Base-by-base conservation (phyloP, 2,888 invertebrate species). In the Drosophila testacea region DNA sequence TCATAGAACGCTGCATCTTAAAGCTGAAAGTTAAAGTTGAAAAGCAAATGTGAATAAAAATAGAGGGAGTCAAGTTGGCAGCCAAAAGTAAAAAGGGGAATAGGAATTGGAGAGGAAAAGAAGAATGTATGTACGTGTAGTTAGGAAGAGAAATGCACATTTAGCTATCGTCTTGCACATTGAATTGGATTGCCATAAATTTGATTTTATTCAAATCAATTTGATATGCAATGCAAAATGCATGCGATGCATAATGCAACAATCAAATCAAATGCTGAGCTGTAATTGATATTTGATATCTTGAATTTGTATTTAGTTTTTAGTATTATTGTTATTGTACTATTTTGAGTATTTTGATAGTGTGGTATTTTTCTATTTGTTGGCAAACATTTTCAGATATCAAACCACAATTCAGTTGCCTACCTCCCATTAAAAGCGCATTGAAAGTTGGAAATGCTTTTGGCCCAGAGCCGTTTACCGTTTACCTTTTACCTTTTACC, bases 211-310 rank as follows among this genome's bases (percentile, higher is more conserved):
- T 56, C 41, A 57, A 46, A 57, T 51, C 57, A 61, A 74, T 74
- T 74, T 16, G 11, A 13, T 57, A 67, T 64, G 32, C 30, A 67
- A 68, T 75, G 51, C 54, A 67, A 62, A 28, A 67, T 75, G 51
- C 54, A 74, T 39, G 62, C 36, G 16, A 55, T 74, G 50, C 66
- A 75, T 67, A 41, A 75, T 75, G 63, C 71, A 68, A 36, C 62
- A 72, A 63, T 60, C 72, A 75, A 72, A 75, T 75, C 75, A 75
- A 75, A 71, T 74, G 75, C 63, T 75, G 44, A 60, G 62, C 62
- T 67, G 56, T 71, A 75, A 75, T 75, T 71, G 67, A 59, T 71
- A 74, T 67, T 75, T 75, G 62, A 55, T 74, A 74, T 56, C 55
- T 59, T 7, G 34, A 47, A 67, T 70, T 42, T 48, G 44, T 55